Evolutionary conservation across 2,113 vertebrate species (phyloP), one percentile per base, ranked within the genome.

Genomic region (Theristicus caerulescens): DNA sequence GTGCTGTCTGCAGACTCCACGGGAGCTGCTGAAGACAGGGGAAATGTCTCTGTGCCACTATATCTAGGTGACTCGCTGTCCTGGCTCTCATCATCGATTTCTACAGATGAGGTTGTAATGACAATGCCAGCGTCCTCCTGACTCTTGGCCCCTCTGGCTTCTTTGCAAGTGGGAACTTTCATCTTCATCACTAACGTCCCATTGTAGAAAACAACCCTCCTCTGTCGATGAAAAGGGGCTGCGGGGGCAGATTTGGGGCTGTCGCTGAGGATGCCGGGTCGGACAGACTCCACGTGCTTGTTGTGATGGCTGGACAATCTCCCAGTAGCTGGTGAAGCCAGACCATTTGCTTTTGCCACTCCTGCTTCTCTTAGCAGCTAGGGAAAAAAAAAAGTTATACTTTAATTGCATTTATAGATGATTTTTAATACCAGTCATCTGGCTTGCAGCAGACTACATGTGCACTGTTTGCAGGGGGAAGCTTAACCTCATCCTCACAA

Each of bases 151-250:
- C 16, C 86, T 82, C 32, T 95, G 93, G 85, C 92, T 79, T 78
- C 94, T 97, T 27, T 96, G 97, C 44, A 96, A 92, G 29, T 97
- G 98, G 24, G 93, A 64, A 15, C 96, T 97, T 34, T 97, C 98
- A 0, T 97, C 98, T 0, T 98, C 98, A 2, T 99, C 98, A 2
- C 99, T 99, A 61, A 96, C 98, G 0, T 98, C 97, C 98, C 97
- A 7, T 99, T 98, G 0, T 98, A 98, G 97, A 99, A 98, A 77
- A 98, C 97, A 40, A 99, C 97, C 34, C 96, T 98, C 4, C 98
- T 97, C 97, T 99, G 99, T 7, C 98, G 98, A 52, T 99, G 98
- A 27, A 27, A 99, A 99, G 7, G 99, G 99, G 93, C 98, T 99
- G 71, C 98, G 98, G 26, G 98, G 26, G 97, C 74, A 21, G 95